phyloP scores from a whole-genome alignment of 2,797 vertebrate genomes.

The Psittacula echo region DNA sequence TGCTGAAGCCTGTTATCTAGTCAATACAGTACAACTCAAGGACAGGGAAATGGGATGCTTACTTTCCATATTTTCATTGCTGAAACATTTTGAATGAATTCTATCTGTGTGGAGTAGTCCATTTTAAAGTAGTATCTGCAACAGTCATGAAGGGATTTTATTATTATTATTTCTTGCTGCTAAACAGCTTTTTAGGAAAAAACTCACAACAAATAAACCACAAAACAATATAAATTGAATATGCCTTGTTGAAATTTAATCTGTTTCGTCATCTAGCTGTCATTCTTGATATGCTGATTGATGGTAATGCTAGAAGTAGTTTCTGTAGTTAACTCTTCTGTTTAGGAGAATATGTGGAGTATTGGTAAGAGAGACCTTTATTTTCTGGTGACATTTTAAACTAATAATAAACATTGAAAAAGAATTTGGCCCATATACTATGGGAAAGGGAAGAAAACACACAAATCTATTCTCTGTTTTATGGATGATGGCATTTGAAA shows the following conservation, averaged over 20 bases:
- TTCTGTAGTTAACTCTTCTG: neutral
- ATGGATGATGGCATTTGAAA: neutral
- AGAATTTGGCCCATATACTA: neutral
- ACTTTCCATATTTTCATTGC: neutral
- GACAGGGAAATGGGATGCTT: neutral
- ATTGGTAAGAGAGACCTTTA: neutral
- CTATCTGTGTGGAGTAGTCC: neutral
- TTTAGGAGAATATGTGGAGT: neutral
- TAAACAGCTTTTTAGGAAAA: neutral
- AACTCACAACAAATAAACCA: accelerated
- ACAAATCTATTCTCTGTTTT: neutral
- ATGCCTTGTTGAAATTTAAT: neutral
- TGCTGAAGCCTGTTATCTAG: neutral
- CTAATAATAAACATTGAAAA: neutral
- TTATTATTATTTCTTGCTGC: neutral
- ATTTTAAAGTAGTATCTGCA: neutral
- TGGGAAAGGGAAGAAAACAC: neutral
- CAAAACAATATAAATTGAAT: neutral
- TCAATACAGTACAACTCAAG: neutral
- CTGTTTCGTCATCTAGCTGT: slow-evolving; percentile 12
- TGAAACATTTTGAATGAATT: neutral
- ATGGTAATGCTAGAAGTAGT: neutral
- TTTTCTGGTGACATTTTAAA: neutral
- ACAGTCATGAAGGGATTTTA: neutral
- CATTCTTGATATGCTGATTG: neutral